Evolutionary conservation across 1,140 invertebrate genomes (phyloP).

Genomic region (Acromyrmex heyeri): DNA sequence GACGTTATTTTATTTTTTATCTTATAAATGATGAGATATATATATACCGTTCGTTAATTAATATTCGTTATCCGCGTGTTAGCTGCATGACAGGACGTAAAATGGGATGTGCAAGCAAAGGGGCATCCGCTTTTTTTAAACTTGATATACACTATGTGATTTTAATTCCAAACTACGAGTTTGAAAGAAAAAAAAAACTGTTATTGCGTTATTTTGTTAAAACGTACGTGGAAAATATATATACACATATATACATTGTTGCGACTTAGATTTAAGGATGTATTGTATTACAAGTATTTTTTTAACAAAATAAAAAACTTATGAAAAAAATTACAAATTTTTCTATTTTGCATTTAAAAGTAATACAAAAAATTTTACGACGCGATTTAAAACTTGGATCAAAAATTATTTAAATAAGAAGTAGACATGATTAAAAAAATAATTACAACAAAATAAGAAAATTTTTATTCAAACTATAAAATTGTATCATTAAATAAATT

Average conservation of each 20-base stretch:
- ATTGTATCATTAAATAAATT: too few relatives aligned
- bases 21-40: neutral
- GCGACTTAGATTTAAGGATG: neutral
- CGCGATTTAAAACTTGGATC: too few relatives aligned
- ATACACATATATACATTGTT: neutral
- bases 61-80: constrained; percentile 15
- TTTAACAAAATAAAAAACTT: too few relatives aligned
- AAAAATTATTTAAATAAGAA: too few relatives aligned
- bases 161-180: neutral
- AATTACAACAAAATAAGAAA: too few relatives aligned
- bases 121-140: neutral
- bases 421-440: too few relatives aligned
- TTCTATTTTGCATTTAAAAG: too few relatives aligned
- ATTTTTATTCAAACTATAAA: too few relatives aligned
- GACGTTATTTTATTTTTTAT: neutral
- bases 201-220: neutral
- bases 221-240: neutral
- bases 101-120: constrained; percentile 4
- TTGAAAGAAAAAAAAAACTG: neutral
- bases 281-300: too few relatives aligned
- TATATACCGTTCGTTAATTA: neutral
- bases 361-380: too few relatives aligned
- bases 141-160: neutral
- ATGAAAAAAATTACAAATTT: too few relatives aligned
- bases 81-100: neutral